Percentiles rank a stretch among this genome's conserved stretches.
phyloP scores from a whole-genome alignment of 53 echinoderm and acorn worm genomes.

The Patiria pectinifera region DNA sequence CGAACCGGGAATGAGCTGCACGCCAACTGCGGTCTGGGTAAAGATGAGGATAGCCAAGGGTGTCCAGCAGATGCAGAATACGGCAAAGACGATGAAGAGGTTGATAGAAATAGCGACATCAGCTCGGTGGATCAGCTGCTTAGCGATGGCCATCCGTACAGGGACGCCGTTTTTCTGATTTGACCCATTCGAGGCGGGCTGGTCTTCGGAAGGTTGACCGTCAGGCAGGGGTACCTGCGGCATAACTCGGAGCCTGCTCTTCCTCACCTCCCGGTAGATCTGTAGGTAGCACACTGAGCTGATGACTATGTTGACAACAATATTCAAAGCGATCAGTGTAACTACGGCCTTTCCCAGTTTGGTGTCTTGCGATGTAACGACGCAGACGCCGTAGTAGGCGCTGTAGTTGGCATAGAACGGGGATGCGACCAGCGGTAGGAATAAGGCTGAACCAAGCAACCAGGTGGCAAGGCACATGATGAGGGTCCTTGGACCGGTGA shows the following conservation, averaged over 20 bases:
- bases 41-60: constrained; percentile 25
- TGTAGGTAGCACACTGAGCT: constrained; percentile 25
- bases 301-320: neutral
- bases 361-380: neutral
- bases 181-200: neutral
- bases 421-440: neutral
- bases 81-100: constrained; percentile 56
- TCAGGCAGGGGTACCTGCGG: neutral
- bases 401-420: constrained; percentile 1
- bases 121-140: neutral
- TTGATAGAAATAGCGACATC: constrained; percentile 25
- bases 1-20: neutral
- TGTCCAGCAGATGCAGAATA: constrained; percentile 43
- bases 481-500: constrained; percentile 20
- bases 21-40: neutral
- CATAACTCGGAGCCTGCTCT: neutral
- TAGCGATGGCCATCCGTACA: neutral
- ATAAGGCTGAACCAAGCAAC: neutral
- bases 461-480: constrained; percentile 12
- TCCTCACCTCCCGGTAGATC: constrained; percentile 2
- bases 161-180: neutral
- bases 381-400: constrained; percentile 22
- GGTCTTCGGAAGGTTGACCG: neutral
- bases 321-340: neutral
- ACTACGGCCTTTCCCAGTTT: neutral